These are phyloP conservation scores for Phoeniculus purpureus DNA, from an alignment of 2,797 vertebrate genomes.

Conservation along the genomic window DNA sequence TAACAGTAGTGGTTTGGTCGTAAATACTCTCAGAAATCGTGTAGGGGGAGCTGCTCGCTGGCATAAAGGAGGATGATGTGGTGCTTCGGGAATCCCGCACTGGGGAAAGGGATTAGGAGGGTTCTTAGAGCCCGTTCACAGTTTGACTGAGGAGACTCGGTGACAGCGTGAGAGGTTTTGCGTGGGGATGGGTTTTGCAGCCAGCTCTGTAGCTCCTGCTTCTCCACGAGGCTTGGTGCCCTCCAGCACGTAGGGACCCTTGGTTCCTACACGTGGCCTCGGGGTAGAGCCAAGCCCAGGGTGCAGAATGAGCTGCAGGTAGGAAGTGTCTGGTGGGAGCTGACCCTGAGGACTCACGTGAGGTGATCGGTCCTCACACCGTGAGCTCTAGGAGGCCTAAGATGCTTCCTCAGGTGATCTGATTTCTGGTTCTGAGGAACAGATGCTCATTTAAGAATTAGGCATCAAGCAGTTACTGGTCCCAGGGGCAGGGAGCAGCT, in stretches of 20 bases:
- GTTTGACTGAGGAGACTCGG: not conserved
- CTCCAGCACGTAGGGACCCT: too few relatives aligned
- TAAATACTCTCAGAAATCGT: not conserved
- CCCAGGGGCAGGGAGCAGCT: not conserved
- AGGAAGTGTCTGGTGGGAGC: not conserved
- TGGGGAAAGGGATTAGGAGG: not conserved
- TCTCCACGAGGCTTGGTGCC: not conserved
- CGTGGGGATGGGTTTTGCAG: not conserved
- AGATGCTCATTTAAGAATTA: not conserved
- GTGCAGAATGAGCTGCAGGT: not conserved
- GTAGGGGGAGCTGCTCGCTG: not conserved
- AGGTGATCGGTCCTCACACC: not conserved
- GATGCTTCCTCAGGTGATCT: not conserved
- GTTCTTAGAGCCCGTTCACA: not conserved
- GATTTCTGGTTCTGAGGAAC: not conserved
- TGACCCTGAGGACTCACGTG: fast-evolving
- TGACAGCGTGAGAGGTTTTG: not conserved
- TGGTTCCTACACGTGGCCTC: too few relatives aligned
- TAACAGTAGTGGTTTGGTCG: not conserved
- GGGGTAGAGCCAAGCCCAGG: not conserved
- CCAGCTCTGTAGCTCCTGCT: not conserved
- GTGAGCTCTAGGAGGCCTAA: not conserved
- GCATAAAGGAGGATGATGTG: not conserved
- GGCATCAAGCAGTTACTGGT: not conserved
- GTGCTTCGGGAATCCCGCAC: not conserved